Percentiles rank a stretch among this genome's conserved stretches.
These are phyloP conservation scores for Larimichthys polyactis DNA, from an alignment of 2,113 vertebrate species.

Conservation along the genomic window DNA sequence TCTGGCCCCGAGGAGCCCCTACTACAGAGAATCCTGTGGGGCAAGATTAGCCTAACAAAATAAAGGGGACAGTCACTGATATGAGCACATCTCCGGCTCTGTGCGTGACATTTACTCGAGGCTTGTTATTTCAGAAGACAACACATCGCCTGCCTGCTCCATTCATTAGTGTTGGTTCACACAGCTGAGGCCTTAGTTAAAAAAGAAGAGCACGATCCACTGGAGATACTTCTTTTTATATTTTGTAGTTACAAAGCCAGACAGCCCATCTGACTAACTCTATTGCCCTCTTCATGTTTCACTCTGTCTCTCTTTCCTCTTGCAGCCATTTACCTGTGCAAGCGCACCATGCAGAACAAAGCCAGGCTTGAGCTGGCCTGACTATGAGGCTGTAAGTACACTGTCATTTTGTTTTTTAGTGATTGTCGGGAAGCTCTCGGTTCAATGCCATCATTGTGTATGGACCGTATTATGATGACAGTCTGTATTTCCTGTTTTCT, in stretches of 20 bases:
- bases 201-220: neutral
- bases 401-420: slow-evolving; percentile 7
- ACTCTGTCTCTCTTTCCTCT: slow-evolving; percentile 45
- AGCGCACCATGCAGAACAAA: slow-evolving; percentile 99
- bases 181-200: slow-evolving; percentile 36
- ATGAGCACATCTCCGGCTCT: slow-evolving; percentile 17
- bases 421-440: slow-evolving; percentile 21
- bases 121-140: slow-evolving; percentile 56
- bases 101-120: slow-evolving; percentile 47
- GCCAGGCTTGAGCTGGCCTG: slow-evolving; percentile 95
- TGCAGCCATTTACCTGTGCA: slow-evolving; percentile 97
- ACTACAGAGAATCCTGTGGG: slow-evolving; percentile 27
- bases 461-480: slow-evolving; percentile 17
- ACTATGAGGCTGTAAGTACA: slow-evolving; percentile 96
- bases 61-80: slow-evolving; percentile 26
- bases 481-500: slow-evolving; percentile 25
- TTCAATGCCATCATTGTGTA: slow-evolving; percentile 1
- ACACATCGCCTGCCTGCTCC: slow-evolving; percentile 19
- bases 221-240: neutral
- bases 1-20: slow-evolving; percentile 40
- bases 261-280: slow-evolving; percentile 3
- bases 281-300: slow-evolving; percentile 25
- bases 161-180: slow-evolving; percentile 56
- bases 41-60: slow-evolving; percentile 60
- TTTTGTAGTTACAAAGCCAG: slow-evolving; percentile 25